A percentile compares a stretch with the other conserved stretches of the same genome.
Conservation (phyloP, 2,888 invertebrate species). For the Congeria kusceri region DNA sequence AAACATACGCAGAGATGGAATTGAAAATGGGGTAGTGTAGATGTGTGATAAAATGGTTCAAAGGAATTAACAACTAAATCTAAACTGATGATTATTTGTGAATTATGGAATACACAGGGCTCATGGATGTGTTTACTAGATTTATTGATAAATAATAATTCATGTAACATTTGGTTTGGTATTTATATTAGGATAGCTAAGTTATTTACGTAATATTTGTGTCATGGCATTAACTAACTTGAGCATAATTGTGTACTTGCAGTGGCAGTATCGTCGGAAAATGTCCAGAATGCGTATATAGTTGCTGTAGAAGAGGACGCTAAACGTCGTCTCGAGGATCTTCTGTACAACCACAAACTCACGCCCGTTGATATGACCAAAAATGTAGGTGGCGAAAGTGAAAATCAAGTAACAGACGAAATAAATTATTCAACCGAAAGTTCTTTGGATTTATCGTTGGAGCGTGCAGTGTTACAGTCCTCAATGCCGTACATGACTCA, state of each 20-base stretch:
- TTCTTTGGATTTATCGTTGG: slow-evolving; percentile 56
- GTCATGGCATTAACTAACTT: background rate
- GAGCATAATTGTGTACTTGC: slow-evolving; percentile 47
- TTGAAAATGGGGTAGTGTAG: no score
- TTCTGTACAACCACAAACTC: slow-evolving; percentile 96
- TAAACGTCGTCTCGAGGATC: slow-evolving; percentile 94
- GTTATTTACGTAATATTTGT: background rate
- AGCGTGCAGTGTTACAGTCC: slow-evolving; percentile 53
- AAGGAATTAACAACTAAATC: no score
- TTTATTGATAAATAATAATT: no score
- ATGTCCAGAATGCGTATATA: slow-evolving; percentile 97
- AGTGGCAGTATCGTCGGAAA: slow-evolving; percentile 67
- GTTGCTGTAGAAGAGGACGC: slow-evolving; percentile 98
- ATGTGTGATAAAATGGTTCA: no score
- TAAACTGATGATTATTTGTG: no score
- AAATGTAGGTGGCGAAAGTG: slow-evolving; percentile 87
- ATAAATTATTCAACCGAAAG: slow-evolving; percentile 28
- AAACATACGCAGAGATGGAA: no score
- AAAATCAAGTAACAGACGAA: slow-evolving; percentile 8
- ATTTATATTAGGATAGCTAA: no score
- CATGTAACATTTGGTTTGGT: no score
- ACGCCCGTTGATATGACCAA: slow-evolving; percentile 95
- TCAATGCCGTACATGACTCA: slow-evolving; percentile 66
- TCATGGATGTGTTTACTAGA: no score
- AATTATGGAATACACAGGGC: no score